phyloP scores from a whole-genome alignment of 2,888 invertebrate species.

The Neuroscelio doddi region DNA sequence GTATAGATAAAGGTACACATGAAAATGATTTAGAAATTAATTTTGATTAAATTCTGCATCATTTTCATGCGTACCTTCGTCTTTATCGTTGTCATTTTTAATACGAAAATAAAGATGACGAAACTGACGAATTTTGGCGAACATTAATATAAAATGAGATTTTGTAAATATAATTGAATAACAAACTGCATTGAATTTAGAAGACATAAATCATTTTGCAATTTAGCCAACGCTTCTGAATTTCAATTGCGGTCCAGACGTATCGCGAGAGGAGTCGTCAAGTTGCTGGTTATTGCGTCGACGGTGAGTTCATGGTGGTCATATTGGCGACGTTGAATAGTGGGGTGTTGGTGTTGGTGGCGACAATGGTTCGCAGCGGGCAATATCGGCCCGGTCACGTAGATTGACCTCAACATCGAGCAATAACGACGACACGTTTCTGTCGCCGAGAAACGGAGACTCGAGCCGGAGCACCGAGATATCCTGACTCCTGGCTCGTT shows the following conservation, averaged over 20 bases:
- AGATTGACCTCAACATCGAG: conserved; percentile 71
- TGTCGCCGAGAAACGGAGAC: conserved; percentile 10
- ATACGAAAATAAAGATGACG: no score
- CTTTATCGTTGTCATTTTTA: no score
- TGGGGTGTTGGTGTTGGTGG: conserved; percentile 57
- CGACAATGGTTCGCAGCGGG: conserved; percentile 55
- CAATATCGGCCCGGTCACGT: no score
- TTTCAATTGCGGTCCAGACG: conserved; percentile 38
- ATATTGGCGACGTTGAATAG: conserved; percentile 48
- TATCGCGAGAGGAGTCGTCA: conserved; percentile 33
- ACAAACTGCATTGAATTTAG: no score
- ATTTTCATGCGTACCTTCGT: no score
- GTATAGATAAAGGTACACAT: no score
- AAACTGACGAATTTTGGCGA: no score
- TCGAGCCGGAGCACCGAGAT: conserved; percentile 1
- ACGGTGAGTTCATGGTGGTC: conserved; percentile 58
- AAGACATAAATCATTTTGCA: no score
- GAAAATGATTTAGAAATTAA: no score
- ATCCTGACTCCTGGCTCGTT: conserved; percentile 13
- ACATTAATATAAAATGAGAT: no score
- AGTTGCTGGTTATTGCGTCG: conserved; percentile 65
- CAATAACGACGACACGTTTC: conserved; percentile 64
- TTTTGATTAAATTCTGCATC: no score
- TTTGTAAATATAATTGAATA: no score
- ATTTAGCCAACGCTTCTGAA: conserved; percentile 31